These are phyloP conservation scores for Lordiphosa andalusiaca DNA, from an alignment of 2,888 invertebrate species.

Conservation along the genomic window DNA sequence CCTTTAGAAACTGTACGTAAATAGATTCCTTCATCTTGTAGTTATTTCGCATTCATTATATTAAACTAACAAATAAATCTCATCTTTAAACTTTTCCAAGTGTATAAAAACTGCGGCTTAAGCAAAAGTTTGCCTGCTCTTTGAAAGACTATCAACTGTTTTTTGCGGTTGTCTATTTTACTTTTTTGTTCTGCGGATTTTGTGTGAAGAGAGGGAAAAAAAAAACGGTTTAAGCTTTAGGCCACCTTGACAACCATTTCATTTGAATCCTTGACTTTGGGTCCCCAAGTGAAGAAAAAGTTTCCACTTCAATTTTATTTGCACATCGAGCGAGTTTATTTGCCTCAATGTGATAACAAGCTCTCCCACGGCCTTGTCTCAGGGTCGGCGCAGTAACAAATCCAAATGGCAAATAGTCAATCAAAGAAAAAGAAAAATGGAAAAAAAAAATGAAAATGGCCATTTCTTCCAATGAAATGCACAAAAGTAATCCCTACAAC, in stretches of 20 bases:
- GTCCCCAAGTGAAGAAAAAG: slow-evolving; percentile 25
- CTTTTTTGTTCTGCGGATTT: slow-evolving; percentile 17
- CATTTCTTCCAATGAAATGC: slow-evolving; percentile 3
- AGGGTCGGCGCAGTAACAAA: slow-evolving; percentile 3
- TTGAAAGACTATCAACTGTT: slow-evolving; percentile 37
- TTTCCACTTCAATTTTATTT: slow-evolving; percentile 33
- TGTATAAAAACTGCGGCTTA: too few species aligned
- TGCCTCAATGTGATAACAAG: slow-evolving; percentile 20
- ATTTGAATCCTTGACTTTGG: slow-evolving; percentile 25
- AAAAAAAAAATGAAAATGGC: slow-evolving; percentile 13
- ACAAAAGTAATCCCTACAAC: slow-evolving; percentile 7
- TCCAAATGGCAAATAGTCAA: slow-evolving; percentile 1
- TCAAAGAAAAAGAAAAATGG: slow-evolving; percentile 1
- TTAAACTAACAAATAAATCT: too few species aligned
- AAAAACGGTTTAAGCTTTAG: slow-evolving; percentile 51
- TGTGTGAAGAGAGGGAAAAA: slow-evolving; percentile 4
- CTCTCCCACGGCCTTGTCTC: not conserved
- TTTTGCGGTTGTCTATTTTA: slow-evolving; percentile 9
- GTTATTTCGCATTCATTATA: too few species aligned
- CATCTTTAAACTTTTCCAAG: too few species aligned
- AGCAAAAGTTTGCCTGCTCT: slow-evolving; percentile 9
- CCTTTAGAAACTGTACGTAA: too few species aligned
- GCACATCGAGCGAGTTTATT: slow-evolving; percentile 21
- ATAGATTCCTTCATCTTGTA: too few species aligned
- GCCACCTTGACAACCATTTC: slow-evolving; percentile 29